Evolutionary conservation across 2,797 vertebrate species (phyloP).

Genomic region (Ispidina lecontei): DNA sequence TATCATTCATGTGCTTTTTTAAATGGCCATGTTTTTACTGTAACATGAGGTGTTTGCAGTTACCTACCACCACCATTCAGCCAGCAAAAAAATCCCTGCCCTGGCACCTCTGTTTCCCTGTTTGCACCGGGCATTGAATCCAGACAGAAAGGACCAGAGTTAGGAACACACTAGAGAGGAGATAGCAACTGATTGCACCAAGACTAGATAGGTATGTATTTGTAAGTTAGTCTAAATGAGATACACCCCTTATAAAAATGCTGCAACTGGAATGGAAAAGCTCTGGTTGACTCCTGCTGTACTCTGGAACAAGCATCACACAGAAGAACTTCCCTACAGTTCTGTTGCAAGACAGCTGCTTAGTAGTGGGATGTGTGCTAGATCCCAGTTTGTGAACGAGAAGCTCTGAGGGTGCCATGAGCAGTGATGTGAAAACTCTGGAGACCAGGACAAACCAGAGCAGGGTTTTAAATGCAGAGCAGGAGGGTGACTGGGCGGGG

Average conservation of each 20-base stretch:
- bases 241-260: background rate
- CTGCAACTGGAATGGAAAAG: background rate
- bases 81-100: constrained; percentile 6
- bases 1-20: background rate
- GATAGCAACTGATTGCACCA: background rate
- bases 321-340: background rate
- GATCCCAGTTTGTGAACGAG: background rate
- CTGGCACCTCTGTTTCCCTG: background rate
- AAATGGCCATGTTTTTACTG: background rate
- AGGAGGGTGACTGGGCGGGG: background rate
- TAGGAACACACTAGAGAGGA: background rate
- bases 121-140: background rate
- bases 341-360: background rate
- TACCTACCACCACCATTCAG: constrained; percentile 19
- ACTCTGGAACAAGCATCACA: background rate
- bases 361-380: background rate
- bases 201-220: background rate
- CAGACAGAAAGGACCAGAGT: background rate
- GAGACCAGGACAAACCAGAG: background rate
- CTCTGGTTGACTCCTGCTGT: background rate
- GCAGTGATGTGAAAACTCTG: background rate
- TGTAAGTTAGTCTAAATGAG: background rate
- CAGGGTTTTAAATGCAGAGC: background rate
- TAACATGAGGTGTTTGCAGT: constrained; percentile 7
- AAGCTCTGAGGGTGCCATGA: background rate